Conservation (phyloP, 2,888 invertebrate species). For the Panopea generosa region DNA sequence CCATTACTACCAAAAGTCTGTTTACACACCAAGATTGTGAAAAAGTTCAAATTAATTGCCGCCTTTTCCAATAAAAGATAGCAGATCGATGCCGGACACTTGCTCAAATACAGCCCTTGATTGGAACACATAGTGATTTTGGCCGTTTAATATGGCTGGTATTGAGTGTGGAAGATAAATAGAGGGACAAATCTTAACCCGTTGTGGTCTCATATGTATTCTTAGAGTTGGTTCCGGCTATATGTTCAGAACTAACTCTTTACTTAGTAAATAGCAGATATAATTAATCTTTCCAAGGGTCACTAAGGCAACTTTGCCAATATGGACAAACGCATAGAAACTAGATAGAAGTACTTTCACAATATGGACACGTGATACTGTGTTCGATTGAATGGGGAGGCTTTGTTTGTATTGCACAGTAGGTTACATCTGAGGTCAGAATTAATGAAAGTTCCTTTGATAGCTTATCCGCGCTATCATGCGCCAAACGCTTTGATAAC, state of each 20-base stretch:
- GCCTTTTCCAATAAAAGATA: constrained; percentile 50
- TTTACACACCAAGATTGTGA: constrained; percentile 59
- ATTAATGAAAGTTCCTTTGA: constrained; percentile 53
- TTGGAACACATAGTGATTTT: constrained; percentile 25
- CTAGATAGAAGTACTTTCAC: background rate
- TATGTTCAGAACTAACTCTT: background rate
- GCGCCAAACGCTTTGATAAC: constrained; percentile 45
- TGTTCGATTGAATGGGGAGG: background rate
- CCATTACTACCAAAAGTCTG: constrained; percentile 43
- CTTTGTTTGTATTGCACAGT: constrained; percentile 9
- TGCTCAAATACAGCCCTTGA: constrained; percentile 40
- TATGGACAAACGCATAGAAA: background rate
- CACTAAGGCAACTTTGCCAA: background rate
- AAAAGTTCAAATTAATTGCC: constrained; percentile 64
- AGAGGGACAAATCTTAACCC: too few species aligned
- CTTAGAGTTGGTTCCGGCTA: background rate
- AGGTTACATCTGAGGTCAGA: constrained; percentile 22
- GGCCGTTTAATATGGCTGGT: too few species aligned
- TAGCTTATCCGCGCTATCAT: constrained; percentile 46
- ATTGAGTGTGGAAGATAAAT: too few species aligned
- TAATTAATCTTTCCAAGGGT: constrained; percentile 14
- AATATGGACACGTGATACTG: too few species aligned
- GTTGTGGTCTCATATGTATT: background rate
- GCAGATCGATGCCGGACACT: constrained; percentile 37
- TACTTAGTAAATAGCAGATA: constrained; percentile 8